Evolutionary conservation across 2,888 invertebrate species (phyloP).

Genomic region (Nemoura dubitans): DNA sequence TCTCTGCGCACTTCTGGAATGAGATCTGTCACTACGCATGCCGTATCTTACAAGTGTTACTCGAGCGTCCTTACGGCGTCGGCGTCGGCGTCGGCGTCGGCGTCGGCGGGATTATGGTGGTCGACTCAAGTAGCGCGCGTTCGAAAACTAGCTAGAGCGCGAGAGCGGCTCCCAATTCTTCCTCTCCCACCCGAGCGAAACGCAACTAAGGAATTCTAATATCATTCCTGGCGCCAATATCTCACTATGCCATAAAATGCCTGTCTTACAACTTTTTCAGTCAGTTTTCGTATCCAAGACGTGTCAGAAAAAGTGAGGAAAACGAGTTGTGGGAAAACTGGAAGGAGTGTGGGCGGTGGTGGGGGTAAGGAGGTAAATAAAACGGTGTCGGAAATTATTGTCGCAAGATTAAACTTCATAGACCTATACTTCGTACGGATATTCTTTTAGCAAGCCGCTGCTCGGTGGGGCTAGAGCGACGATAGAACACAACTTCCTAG

Average conservation of each 20-base stretch:
- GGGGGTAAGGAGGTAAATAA: background rate
- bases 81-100: constrained; percentile 13
- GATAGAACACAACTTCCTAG: background rate
- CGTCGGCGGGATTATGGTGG: background rate
- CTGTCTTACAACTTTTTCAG: constrained; percentile 29
- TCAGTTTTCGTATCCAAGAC: background rate
- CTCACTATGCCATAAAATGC: background rate
- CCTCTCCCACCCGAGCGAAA: constrained; percentile 14
- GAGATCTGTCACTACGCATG: constrained; percentile 49
- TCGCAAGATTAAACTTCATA: constrained; percentile 7
- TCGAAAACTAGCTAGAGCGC: background rate
- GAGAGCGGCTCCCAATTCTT: background rate
- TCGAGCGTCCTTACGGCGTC: constrained; percentile 26
- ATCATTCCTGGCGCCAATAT: constrained; percentile 25
- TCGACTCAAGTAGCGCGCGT: background rate
- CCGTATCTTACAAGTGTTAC: constrained; percentile 49
- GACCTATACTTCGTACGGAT: background rate
- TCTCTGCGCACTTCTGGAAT: constrained; percentile 49
- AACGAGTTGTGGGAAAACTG: background rate
- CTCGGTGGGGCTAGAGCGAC: no score
- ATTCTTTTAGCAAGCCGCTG: background rate
- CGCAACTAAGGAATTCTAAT: constrained; percentile 15
- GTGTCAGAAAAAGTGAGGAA: background rate
- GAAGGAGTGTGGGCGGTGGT: no score
- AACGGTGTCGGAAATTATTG: background rate